These are phyloP conservation scores for Cryptus armator DNA, from an alignment of 2,888 invertebrate species.

Conservation along the genomic window DNA sequence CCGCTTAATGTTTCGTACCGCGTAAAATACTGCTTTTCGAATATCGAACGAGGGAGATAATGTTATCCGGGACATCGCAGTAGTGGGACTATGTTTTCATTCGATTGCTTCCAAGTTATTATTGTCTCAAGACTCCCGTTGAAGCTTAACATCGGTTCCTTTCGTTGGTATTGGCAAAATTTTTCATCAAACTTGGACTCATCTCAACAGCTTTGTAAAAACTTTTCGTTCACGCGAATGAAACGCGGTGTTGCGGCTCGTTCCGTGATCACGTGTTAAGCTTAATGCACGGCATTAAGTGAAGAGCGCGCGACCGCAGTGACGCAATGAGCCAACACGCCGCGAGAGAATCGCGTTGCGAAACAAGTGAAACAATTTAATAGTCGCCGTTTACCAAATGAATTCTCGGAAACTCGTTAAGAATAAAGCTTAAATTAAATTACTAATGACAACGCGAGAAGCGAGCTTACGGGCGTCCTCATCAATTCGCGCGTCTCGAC, in stretches of 20 bases:
- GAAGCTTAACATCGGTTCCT: not conserved
- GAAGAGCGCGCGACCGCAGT: conserved; percentile 4
- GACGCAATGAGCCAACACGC: conserved; percentile 35
- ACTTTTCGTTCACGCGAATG: not conserved
- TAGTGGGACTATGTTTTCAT: not conserved
- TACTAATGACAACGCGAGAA: conserved; percentile 65
- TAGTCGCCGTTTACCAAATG: conserved; percentile 73
- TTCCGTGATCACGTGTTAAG: conserved; percentile 9
- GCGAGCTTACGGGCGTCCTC: conserved; percentile 39
- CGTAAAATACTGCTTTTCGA: conserved; percentile 68
- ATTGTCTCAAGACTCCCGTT: not conserved
- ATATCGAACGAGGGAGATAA: conserved; percentile 71
- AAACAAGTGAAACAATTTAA: conserved; percentile 65
- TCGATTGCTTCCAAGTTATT: not conserved
- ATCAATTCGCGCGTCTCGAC: conserved; percentile 40
- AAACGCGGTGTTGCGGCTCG: not conserved
- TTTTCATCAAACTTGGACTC: not conserved
- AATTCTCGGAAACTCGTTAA: conserved; percentile 77
- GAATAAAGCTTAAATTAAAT: conserved; percentile 74
- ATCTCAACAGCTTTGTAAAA: not conserved
- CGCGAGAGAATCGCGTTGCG: conserved; percentile 10
- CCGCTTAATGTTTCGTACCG: conserved; percentile 71
- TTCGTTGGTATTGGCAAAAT: not conserved
- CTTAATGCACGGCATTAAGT: conserved; percentile 2
- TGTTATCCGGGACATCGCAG: conserved; percentile 28